Conservation (phyloP, 2,888 invertebrate species). For the Priocnemis perturbator region DNA sequence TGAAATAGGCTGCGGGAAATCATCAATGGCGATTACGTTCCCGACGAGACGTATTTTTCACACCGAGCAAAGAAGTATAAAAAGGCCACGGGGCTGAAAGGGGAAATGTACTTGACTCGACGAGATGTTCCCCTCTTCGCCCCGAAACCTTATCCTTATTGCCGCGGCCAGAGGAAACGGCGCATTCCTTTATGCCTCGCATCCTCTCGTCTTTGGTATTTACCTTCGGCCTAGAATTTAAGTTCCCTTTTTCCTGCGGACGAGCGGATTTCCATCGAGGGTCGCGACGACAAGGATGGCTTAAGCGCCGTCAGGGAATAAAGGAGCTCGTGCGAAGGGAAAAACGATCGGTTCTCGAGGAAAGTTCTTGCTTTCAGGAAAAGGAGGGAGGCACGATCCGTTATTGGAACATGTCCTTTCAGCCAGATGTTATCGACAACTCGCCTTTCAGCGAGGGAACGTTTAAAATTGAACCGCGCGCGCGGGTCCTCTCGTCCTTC, state of each 20-base stretch:
- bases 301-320: slow-evolving; percentile 16
- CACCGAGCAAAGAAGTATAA: too few relatives aligned
- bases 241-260: slow-evolving; percentile 7
- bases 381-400: slow-evolving; percentile 18
- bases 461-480: slow-evolving; percentile 29
- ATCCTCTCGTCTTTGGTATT: slow-evolving; percentile 15
- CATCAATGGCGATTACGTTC: too few relatives aligned
- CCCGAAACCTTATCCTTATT: too few relatives aligned
- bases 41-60: too few relatives aligned
- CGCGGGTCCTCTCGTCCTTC: not conserved
- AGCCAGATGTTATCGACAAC: slow-evolving; percentile 26
- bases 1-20: too few relatives aligned
- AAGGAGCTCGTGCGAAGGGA: slow-evolving; percentile 17
- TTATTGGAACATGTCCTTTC: slow-evolving; percentile 37
- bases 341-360: slow-evolving; percentile 4
- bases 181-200: too few relatives aligned
- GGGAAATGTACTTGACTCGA: too few relatives aligned
- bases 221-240: slow-evolving; percentile 24
- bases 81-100: too few relatives aligned
- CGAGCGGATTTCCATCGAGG: slow-evolving; percentile 23
- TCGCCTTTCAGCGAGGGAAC: slow-evolving; percentile 21
- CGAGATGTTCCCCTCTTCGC: too few relatives aligned
- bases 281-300: slow-evolving; percentile 15
- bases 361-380: slow-evolving; percentile 10
- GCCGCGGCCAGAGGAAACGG: too few relatives aligned